Base-by-base conservation (phyloP, 2,888 invertebrate genomes). In the Zhengitettix transpicula region DNA sequence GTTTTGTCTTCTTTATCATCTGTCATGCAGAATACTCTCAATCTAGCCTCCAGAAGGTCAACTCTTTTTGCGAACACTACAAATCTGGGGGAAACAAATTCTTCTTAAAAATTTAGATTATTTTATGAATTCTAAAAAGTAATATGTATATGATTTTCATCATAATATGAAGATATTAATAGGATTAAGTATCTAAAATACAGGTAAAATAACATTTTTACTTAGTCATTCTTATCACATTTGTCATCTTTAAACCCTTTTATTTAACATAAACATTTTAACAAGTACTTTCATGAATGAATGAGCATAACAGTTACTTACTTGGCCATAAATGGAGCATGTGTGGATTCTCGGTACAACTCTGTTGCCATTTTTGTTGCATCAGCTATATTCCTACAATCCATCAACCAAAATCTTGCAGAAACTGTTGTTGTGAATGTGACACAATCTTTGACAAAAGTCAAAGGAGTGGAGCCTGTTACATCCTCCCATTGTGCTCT, bases 401-500 rank as follows among this genome's bases (percentile, higher is more conserved):
- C 98, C 89, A 99, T 96, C 62, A 99, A 77, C 97, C 98, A 98
- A 75, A 99, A 99, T 71, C 94, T 83, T 56, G 98, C 99, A 0
- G 98, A 99, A 0, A 99, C 98, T 0, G 97, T 98, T 10, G 98
- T 99, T 11, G 98, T 99, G 76, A 99, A 99, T 40, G 96, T 95
- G 1, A 97, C 97, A 71, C 93, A 94, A 72, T 98, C 95, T 68
- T 93, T 95, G 64, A 95, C 89, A 75, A 98, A 89, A 10, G 95
- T 92, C 65, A 99, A 79, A 12, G 97, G 97, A 1, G 98, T 98
- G 54, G 96, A 96, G 41, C 97, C 97, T 0, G 98, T 99, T 11
- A 99, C 98, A 75, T 99, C 99, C 73, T 99, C 99, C 98, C 99
- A 99, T 67, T 96, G 89, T 8, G 99, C 97, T 65, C 94, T 88